Conservation (phyloP, 2,113 vertebrate species). For the Sprattus sprattus region DNA sequence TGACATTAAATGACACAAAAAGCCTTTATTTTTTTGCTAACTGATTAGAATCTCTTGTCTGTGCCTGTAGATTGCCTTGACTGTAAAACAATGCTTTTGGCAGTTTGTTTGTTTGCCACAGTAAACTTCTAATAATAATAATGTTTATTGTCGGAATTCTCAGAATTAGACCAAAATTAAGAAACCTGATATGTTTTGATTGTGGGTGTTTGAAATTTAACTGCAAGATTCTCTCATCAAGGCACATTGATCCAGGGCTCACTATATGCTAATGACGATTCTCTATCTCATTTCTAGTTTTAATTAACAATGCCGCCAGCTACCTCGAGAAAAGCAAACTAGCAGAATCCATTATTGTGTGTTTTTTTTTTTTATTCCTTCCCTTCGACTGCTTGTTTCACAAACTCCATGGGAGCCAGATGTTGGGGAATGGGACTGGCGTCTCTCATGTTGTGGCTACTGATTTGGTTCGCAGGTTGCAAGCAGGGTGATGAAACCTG, state of each 20-base stretch:
- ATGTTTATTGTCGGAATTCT: not conserved
- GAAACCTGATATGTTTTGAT: not conserved
- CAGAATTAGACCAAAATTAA: not conserved
- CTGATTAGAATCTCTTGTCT: not conserved
- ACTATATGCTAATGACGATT: slow-evolving; percentile 42
- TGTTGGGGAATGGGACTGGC: not conserved
- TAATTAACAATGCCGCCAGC: slow-evolving; percentile 54
- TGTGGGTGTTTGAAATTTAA: not conserved
- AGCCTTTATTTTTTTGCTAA: not conserved
- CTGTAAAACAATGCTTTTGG: not conserved
- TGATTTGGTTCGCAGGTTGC: too few species aligned
- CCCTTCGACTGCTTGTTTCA: not conserved
- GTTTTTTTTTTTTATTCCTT: slow-evolving; percentile 5
- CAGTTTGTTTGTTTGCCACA: not conserved
- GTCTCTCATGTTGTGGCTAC: not conserved
- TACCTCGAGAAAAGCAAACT: slow-evolving; percentile 46
- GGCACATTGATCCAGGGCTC: slow-evolving; percentile 30
- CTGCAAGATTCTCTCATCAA: not conserved
- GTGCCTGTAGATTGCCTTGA: not conserved
- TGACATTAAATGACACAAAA: not conserved
- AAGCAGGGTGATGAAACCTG: too few species aligned
- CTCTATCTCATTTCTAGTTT: slow-evolving; percentile 45
- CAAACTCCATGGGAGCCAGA: not conserved
- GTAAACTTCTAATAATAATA: slow-evolving; percentile 39
- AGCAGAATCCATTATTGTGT: slow-evolving; percentile 43